Conservation (phyloP, 2,113 vertebrate species). For the Setophaga petechia region DNA sequence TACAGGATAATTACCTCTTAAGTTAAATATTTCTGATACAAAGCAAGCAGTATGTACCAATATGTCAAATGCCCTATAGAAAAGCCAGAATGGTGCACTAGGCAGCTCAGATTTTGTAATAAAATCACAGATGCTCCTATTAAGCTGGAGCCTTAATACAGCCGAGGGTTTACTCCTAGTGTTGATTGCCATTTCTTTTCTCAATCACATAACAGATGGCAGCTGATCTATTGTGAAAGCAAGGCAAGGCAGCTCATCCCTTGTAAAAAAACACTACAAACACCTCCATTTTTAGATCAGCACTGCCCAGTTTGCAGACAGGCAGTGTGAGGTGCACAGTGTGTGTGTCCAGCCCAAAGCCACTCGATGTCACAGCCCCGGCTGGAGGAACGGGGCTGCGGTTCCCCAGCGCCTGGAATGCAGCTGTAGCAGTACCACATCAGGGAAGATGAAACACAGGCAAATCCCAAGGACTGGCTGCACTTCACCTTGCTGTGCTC, state of each 20-base stretch:
- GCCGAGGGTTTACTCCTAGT: neutral
- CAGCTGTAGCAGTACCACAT: neutral
- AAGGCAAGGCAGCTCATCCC: neutral
- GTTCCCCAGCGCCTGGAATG: fast-evolving
- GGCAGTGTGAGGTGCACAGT: neutral
- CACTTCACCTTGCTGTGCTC: neutral
- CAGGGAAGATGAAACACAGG: neutral
- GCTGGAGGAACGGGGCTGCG: fast-evolving
- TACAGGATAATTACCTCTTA: neutral
- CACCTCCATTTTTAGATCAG: neutral
- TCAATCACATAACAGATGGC: neutral
- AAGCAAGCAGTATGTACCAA: neutral
- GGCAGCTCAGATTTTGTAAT: neutral
- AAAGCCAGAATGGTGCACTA: neutral
- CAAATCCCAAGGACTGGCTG: neutral
- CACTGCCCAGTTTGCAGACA: neutral
- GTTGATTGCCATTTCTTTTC: neutral
- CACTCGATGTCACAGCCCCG: fast-evolving
- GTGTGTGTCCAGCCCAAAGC: neutral
- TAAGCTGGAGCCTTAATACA: neutral
- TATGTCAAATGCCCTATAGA: neutral
- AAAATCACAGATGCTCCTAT: neutral
- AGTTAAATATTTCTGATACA: neutral
- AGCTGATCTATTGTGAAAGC: neutral
- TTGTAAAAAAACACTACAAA: neutral